Base-by-base conservation (phyloP, 2,113 vertebrate genomes). In the Chaetorhynchus papuensis region DNA sequence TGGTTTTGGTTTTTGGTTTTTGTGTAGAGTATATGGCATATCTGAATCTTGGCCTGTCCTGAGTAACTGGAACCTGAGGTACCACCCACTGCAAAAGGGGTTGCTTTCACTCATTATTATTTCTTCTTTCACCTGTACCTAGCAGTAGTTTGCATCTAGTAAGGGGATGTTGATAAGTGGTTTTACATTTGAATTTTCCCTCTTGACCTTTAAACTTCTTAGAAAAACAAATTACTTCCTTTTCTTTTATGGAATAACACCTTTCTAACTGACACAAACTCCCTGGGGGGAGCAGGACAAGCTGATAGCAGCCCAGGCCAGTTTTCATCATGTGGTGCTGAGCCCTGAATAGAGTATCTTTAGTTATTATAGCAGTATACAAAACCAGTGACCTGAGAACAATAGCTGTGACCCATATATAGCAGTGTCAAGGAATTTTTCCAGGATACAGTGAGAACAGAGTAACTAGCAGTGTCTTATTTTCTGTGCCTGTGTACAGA, bases 351-450 rank as follows among this genome's bases (percentile, higher is more conserved):
- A 77, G 74, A 65, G 20, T 93, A 66, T 57, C 66, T 94, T 83
- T 70, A 88, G 82, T 90, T 91, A 80, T 87, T 91, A 80, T 30
- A 91, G 87, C 59, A 74, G 79, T 54, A 76, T 77, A 91, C 78
- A 80, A 70, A 94, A 56, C 23, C 90, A 72, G 37, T 88, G 87
- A 83, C 87, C 91, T 76, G 61, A 90, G 47, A 16, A 74, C 84
- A 91, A 89, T 66, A 90, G 50, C 70, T 88, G 44, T 85, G 89
- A 94, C 79, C 82, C 61, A 72, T 24, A 79, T 59, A 75, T 27
- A 93, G 53, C 74, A 77, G 42, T 85, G 84, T 78, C 66, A 84
- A 87, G 82, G 81, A 79, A 52, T 93, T 94, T 95, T 96, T 95
- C 61, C 87, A 94, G 78, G 71, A 80, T 89, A 50, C 23, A 65